Base-by-base conservation (phyloP, 2,113 vertebrate species). In the Cinclus cinclus region DNA sequence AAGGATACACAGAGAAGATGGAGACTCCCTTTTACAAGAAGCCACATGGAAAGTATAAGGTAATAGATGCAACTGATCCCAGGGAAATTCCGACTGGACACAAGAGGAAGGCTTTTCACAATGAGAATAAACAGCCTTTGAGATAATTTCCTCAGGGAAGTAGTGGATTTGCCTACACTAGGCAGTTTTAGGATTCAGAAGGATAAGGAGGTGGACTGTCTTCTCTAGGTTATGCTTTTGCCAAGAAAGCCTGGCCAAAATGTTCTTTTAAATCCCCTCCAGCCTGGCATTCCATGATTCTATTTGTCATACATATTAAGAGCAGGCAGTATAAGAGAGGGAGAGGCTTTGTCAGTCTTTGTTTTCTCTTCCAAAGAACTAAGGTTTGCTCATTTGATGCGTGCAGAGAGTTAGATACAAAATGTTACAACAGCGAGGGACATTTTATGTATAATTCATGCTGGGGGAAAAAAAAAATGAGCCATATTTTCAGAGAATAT, bases 31-130 rank as follows among this genome's bases (percentile, higher is more conserved):
- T 70, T 74, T 68, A 11, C 35, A 35, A 63, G 22, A 11, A 63
- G 7, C 33, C 7, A 13, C 22, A 41, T 11, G 25, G 21, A 33
- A 75, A 69, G 73, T 15, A 10, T 4, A 2, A 60, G 2, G 7
- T 35, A 59, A n/a, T 1, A 3, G 12, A 21, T 24, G 3, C 4
- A 46, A n/a, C 10, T 24, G 20, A 39, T 50, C 5, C 21, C 3
- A 10, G 5, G 11, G 22, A 69, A 13, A 69, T 75, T 69, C 30
- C 4, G 5, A 2, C 10, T 25, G 8, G 19, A 33, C 27, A 30
- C 2, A 52, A 42, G 5, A 56, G 8, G 11, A 59, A 67, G 37
- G 12, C 2, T 33, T 73, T 62, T 35, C 11, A 18, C 9, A 11
- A 8, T 31, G 7, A 33, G 13, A 68, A 28, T 6, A n/a, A 20